Evolutionary conservation across 2,888 invertebrate genomes (phyloP), one percentile per base, ranked within the genome.

Genomic region (Brachylomia viminalis): DNA sequence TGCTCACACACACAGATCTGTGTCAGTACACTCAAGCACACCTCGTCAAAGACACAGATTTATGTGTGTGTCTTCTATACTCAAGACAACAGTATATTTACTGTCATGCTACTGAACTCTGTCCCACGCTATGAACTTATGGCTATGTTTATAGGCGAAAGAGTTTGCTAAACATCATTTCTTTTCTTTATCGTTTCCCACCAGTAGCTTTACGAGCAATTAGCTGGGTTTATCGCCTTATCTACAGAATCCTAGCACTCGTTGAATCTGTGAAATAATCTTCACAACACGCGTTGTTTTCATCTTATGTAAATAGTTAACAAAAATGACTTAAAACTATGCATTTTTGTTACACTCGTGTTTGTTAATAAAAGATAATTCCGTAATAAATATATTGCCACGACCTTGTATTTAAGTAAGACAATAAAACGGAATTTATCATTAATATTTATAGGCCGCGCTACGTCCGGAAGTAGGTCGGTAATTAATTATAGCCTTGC

Each of bases 151-250:
- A 82, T 64, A 73, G 54, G 15, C 77, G 62, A 77, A 78, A 71
- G 76, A 69, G 72, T 74, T 77, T 76, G 70, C 70, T 66, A 70
- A 68, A 80, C 78, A 75, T 83, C 67, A 75, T 86, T 82, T 67
- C 47, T 75, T 77, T 80, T 75, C 73, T 83, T 87, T 79, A 83
- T 77, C 47, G 85, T 82, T 82, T 79, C 74, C 81, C 71, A 76
- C 79, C 78, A 88, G 80, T 77, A 72, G 75, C 67, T 89, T 89
- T 86, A 89, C 85, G 87, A 88, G 85, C 88, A 89, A 87, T 89
- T 88, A 84, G 76, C 42, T 71, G 59, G 61, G 72, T 90, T 91
- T 91, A 92, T 91, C 89, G 85, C 82, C 74, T 87, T 88, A 90
- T 90, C 90, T 85, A 79, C 75, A 67, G 72, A 75, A 75, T 80